phyloP scores from a whole-genome alignment of 2,797 vertebrate species.

The Silurus lanzhouensis region DNA sequence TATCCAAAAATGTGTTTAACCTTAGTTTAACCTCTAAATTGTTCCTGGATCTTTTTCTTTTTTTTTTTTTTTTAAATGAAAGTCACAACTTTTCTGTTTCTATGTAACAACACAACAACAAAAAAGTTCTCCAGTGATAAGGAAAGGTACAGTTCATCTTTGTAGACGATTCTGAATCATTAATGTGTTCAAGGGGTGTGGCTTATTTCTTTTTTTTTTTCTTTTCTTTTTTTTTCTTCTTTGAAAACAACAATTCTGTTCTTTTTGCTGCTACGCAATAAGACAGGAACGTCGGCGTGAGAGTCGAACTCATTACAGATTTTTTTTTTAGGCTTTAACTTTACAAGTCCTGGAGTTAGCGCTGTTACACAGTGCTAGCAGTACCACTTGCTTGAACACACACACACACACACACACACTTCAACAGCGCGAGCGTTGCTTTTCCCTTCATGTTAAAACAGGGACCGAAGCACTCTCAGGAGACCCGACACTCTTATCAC shows the following conservation, averaged over 20 bases:
- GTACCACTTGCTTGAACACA: constrained; percentile 7
- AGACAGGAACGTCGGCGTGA: constrained; percentile 6
- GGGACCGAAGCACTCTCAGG: constrained; percentile 23
- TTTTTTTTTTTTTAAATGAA: too few species aligned
- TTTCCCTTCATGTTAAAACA: constrained; percentile 22
- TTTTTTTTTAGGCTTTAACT: constrained; percentile 17
- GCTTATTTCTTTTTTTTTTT: neutral
- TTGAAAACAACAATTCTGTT: neutral
- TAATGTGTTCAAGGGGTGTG: neutral
- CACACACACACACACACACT: neutral
- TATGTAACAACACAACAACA: neutral
- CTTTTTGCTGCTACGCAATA: constrained; percentile 40
- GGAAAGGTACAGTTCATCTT: neutral
- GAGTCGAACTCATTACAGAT: neutral
- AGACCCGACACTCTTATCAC: constrained; percentile 8
- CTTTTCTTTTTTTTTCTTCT: too few species aligned
- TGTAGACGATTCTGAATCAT: neutral
- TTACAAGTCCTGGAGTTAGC: constrained; percentile 3
- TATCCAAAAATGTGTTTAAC: neutral
- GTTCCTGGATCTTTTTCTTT: neutral
- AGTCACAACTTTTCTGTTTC: too few species aligned
- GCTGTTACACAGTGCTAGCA: constrained; percentile 13
- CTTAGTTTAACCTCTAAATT: neutral
- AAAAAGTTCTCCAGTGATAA: neutral
- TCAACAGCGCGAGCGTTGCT: neutral